Conservation (phyloP, 2,113 vertebrate species). For the Xiphorhynchus elegans region DNA sequence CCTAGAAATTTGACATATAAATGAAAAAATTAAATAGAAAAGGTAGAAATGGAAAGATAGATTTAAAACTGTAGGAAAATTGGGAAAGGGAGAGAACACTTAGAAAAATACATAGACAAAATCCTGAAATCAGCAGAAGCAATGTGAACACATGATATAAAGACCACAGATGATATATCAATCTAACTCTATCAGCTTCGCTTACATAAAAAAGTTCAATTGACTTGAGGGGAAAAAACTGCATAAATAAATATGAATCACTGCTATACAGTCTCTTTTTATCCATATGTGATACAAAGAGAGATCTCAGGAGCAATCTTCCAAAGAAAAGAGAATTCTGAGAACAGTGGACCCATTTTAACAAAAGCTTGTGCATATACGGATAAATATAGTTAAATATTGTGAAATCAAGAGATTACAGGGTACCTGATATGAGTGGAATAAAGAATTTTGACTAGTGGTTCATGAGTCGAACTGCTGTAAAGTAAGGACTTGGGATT, state of each 20-base stretch:
- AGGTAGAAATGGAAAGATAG: neutral
- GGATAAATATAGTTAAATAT: neutral
- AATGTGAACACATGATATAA: neutral
- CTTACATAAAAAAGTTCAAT: neutral
- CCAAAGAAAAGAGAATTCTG: neutral
- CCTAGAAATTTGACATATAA: neutral
- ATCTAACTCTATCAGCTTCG: neutral
- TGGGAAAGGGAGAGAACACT: neutral
- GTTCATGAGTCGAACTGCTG: constrained; percentile 85
- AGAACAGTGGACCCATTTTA: neutral
- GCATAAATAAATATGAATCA: neutral
- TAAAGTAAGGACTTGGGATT: constrained; percentile 94
- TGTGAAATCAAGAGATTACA: neutral
- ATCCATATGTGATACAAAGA: neutral
- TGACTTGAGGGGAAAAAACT: neutral
- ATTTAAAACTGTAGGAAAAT: neutral
- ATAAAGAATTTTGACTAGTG: constrained; percentile 81
- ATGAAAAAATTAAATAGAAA: neutral
- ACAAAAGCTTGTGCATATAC: neutral
- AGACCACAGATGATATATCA: neutral
- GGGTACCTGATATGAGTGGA: constrained; percentile 94
- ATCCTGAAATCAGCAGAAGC: neutral
- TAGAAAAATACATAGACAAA: neutral
- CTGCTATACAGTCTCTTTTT: neutral
- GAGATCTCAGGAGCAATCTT: neutral